Conservation (phyloP, 2,113 vertebrate genomes). For the Perca flavescens region DNA sequence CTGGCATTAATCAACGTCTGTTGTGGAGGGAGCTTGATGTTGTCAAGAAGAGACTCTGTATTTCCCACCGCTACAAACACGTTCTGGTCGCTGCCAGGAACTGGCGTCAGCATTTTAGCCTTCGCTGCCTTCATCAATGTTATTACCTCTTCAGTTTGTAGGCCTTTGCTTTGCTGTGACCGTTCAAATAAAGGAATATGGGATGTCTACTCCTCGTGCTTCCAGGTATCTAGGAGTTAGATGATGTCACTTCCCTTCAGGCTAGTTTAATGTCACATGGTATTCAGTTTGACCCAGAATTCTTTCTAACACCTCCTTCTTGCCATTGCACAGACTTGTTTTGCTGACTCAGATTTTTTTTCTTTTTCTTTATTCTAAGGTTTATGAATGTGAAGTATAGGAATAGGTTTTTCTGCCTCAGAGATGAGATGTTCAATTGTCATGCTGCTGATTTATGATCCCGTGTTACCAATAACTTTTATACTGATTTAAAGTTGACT, state of each 20-base stretch:
- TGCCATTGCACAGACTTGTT: constrained; percentile 22
- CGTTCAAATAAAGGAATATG: neutral
- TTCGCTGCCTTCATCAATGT: constrained; percentile 59
- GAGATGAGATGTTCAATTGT: neutral
- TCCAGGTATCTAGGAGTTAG: neutral
- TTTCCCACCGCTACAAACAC: neutral
- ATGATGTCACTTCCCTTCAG: neutral
- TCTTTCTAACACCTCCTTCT: neutral
- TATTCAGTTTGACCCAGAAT: neutral
- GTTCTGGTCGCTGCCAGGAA: neutral
- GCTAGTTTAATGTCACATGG: neutral
- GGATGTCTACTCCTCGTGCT: neutral
- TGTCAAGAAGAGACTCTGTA: neutral
- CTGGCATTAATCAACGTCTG: neutral
- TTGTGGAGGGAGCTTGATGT: neutral
- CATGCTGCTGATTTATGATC: constrained; percentile 12
- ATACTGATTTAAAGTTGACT: constrained; percentile 10
- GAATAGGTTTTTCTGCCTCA: constrained; percentile 13
- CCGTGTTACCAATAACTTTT: constrained; percentile 2
- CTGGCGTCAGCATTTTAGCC: constrained; percentile 48
- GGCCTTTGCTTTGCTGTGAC: constrained; percentile 3
- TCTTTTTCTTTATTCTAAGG: too few relatives aligned
- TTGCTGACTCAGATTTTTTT: neutral
- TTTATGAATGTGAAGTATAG: constrained; percentile 21
- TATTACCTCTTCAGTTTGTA: constrained; percentile 37